Evolutionary conservation across 1,140 invertebrate species (phyloP).

Genomic region (Alviniconcha marisindica): DNA sequence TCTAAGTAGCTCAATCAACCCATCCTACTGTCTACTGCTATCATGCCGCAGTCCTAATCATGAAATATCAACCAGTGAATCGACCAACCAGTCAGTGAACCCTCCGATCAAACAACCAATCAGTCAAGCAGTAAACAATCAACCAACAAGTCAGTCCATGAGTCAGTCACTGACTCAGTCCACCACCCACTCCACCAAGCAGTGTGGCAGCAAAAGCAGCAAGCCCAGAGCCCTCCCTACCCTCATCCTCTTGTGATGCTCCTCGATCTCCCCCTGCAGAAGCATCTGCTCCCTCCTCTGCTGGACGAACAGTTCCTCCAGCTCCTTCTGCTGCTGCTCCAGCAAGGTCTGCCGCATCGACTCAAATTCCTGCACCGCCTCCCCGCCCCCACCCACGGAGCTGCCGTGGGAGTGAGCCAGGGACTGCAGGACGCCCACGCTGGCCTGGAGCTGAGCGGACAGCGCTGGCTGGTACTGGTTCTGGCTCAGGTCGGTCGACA

Average conservation of each 20-base stretch:
- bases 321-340: constrained; percentile 59
- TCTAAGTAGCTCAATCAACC: no score
- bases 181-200: no score
- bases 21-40: no score
- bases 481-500: background rate
- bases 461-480: background rate
- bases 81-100: no score
- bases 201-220: background rate
- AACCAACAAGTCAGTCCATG: no score
- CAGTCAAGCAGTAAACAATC: no score
- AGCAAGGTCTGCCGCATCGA: constrained; percentile 52
- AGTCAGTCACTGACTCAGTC: no score
- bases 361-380: constrained; percentile 50
- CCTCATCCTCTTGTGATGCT: constrained; percentile 48
- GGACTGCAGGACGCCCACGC: constrained; percentile 38
- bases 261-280: constrained; percentile 57
- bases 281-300: constrained; percentile 59
- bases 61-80: no score
- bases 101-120: no score
- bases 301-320: constrained; percentile 57
- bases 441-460: constrained; percentile 16
- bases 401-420: constrained; percentile 11
- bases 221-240: background rate
- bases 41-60: no score
- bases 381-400: constrained; percentile 1